phyloP scores from a whole-genome alignment of 2,113 vertebrate genomes.

The Smithornis capensis region DNA sequence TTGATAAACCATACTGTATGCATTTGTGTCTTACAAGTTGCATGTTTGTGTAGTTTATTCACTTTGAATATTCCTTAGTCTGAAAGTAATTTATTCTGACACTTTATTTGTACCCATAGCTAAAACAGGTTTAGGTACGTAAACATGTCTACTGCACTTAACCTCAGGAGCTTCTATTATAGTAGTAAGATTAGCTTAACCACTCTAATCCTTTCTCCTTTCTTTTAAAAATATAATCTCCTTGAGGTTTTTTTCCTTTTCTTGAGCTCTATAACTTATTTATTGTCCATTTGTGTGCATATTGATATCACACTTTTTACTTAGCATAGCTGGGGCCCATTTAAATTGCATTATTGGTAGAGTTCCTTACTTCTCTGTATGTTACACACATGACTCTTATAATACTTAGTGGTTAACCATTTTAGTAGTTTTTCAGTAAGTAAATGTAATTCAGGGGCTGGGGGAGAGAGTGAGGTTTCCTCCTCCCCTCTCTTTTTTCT shows the following conservation, averaged over 20 bases:
- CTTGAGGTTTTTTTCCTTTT: not conserved
- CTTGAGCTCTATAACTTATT: not conserved
- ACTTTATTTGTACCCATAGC: not conserved
- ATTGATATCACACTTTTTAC: not conserved
- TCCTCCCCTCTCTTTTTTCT: not conserved
- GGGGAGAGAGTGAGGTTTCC: fast-evolving
- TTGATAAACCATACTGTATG: not conserved
- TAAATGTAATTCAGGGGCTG: not conserved
- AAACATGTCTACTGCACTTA: not conserved
- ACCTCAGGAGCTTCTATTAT: not conserved
- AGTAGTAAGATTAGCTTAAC: not conserved
- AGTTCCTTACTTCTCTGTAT: not conserved
- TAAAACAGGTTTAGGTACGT: not conserved
- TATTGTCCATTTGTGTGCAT: not conserved
- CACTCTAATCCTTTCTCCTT: not conserved
- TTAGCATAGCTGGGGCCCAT: not conserved
- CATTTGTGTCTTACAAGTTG: not conserved
- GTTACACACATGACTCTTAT: not conserved
- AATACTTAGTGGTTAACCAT: not conserved
- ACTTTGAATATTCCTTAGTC: not conserved
- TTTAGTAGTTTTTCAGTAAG: not conserved
- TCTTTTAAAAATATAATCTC: not conserved
- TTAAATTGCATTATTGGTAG: not conserved
- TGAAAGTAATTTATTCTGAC: not conserved
- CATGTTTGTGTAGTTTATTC: not conserved